A percentile compares a stretch with the other conserved stretches of the same genome.
Conservation (phyloP, 2,888 invertebrate species). For the Lypha dubia region DNA sequence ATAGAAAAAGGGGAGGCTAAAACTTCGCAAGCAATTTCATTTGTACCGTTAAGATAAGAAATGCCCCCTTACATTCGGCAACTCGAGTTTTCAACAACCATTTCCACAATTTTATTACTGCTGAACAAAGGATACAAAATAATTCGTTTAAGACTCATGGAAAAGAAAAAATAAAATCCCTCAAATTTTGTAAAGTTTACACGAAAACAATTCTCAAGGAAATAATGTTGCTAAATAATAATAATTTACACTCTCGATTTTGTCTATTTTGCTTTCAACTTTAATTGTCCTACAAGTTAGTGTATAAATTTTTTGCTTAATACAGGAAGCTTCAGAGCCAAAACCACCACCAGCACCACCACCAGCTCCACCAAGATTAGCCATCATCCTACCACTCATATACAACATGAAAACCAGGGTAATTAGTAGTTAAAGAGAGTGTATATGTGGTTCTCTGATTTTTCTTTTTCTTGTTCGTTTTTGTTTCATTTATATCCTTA, state of each 20-base stretch:
- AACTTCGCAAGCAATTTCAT: constrained; percentile 41
- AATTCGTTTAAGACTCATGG: not conserved
- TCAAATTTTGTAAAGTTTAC: not conserved
- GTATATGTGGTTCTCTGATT: not conserved
- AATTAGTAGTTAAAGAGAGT: constrained; percentile 40
- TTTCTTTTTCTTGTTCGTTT: not conserved
- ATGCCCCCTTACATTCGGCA: not conserved
- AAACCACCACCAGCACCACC: constrained; percentile 11
- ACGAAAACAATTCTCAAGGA: not conserved
- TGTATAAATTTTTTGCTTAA: constrained; percentile 35
- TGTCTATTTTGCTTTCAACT: constrained; percentile 29
- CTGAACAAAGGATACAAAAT: not conserved
- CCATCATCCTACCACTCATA: too few species aligned
- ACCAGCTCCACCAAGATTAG: too few species aligned
- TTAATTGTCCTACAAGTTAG: constrained; percentile 27
- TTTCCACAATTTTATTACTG: not conserved
- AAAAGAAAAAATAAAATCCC: not conserved
- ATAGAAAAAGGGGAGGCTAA: not conserved
- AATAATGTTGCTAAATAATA: constrained; percentile 2
- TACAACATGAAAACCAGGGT: constrained; percentile 21
- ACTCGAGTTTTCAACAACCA: not conserved
- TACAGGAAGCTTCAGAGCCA: constrained; percentile 65
- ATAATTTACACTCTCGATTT: constrained; percentile 62
- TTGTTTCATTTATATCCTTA: constrained; percentile 38
- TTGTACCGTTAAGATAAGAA: not conserved